Percentiles rank a stretch among this genome's conserved stretches.
phyloP scores from a whole-genome alignment of 2,888 invertebrate species.

The Dysmachus trigonus region DNA sequence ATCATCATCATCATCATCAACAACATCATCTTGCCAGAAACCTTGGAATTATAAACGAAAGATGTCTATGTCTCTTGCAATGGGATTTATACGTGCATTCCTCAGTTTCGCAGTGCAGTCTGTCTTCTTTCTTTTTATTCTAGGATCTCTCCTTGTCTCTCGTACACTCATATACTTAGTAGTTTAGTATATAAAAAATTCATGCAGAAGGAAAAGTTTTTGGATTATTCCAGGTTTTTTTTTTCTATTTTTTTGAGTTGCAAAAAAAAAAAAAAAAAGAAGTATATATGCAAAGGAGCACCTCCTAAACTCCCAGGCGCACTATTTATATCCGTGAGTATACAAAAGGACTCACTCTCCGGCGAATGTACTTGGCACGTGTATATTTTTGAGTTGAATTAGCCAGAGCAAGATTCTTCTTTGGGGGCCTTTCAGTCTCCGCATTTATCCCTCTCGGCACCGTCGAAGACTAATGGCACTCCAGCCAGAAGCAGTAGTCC shows the following conservation, averaged over 20 bases:
- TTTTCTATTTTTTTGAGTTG: background rate
- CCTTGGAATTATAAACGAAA: background rate
- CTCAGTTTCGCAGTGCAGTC: background rate
- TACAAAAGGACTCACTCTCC: constrained; percentile 4
- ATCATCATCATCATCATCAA: background rate
- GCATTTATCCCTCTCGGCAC: constrained; percentile 5
- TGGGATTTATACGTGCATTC: background rate
- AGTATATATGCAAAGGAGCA: constrained; percentile 19
- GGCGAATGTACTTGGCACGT: constrained; percentile 29
- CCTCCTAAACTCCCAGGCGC: constrained; percentile 3
- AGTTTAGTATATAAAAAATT: constrained; percentile 17
- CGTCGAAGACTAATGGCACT: background rate
- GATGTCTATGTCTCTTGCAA: background rate
- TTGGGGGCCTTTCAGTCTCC: background rate
- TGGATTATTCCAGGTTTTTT: constrained; percentile 3
- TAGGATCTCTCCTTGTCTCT: background rate
- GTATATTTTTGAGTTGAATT: constrained; percentile 14
- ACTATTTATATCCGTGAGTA: background rate
- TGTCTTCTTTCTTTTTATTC: no score
- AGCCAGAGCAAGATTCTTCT: constrained; percentile 5
- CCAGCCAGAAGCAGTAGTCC: background rate
- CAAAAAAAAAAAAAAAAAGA: background rate
- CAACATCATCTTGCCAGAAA: background rate
- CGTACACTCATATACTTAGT: no score
- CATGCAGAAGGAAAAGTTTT: constrained; percentile 11